A percentile compares a stretch with the other conserved stretches of the same genome.
phyloP scores from a whole-genome alignment of 2,113 vertebrate species.

The Todiramphus saurophagus region DNA sequence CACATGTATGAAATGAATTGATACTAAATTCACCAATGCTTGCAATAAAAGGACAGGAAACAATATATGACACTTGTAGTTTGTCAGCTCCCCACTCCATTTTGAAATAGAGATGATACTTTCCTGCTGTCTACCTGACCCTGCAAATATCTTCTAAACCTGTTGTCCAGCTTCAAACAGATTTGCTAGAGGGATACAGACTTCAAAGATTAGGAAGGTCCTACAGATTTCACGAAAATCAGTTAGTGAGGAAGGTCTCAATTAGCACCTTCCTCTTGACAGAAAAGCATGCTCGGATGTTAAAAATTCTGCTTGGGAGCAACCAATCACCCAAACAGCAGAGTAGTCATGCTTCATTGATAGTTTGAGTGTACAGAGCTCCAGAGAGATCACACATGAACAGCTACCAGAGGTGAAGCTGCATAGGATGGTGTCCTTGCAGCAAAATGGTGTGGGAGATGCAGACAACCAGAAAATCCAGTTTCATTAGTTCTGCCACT shows the following conservation, averaged over 20 bases:
- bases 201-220: not conserved
- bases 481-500: not conserved
- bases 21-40: not conserved
- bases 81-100: not conserved
- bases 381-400: not conserved
- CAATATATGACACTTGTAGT: not conserved
- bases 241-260: not conserved
- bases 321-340: not conserved
- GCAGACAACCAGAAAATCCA: not conserved
- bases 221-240: not conserved
- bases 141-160: not conserved
- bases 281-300: not conserved
- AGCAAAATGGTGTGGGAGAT: not conserved
- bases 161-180: not conserved
- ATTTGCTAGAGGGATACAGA: not conserved
- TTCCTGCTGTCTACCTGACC: not conserved
- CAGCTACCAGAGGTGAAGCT: not conserved
- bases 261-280: not conserved
- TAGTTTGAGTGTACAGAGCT: not conserved
- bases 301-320: not conserved
- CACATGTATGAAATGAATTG: not conserved
- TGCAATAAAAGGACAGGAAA: not conserved
- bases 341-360: not conserved
- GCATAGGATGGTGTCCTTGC: not conserved
- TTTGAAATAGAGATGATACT: not conserved